Base-by-base conservation (phyloP, 2,113 vertebrate genomes). In the Corythornis vintsioides region DNA sequence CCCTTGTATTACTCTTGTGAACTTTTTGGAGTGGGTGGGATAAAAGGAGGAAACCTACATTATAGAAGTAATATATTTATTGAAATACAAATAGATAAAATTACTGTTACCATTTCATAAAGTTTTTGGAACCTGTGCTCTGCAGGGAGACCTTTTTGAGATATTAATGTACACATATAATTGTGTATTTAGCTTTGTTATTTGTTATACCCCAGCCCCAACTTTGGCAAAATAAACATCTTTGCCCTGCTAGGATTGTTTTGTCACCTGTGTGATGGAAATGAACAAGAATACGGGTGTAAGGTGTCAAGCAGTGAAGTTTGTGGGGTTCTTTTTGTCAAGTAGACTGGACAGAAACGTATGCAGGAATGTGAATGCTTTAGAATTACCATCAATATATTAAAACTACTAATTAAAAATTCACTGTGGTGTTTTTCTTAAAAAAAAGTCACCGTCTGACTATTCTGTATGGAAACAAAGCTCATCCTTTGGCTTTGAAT, bases 191-290 rank as follows among this genome's bases (percentile, higher is more conserved):
- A 8, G 64, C 22, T 83, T 61, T 31, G 35, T 81, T 17, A 20
- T 43, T 56, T 74, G 52, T 52, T 92, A 29, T 3, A 43, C 11
- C 12, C 7, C 13, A 19, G 15, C 29, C 35, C 20, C 24, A 59
- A 45, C 15, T 83, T 29, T 21, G 63, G n/a, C 66, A 56, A 67
- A 67, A 52, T 25, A 3, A 64, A 83, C 87, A 31, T 47, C 25
- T 66, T 65, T 80, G 25, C 70, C 87, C 65, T 94, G 43, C 70
- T 84, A 6, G 25, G 43, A 33, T 66, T 90, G 38, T 80, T 82
- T 5, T 2, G 40, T 53, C 13, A 11, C 73, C 42, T 83, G 7
- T 0, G 0, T 81, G 76, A 64, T 71, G 11, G 10, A 66, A 64
- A n/a, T 38, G 66, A 83, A 47, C 25, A 84, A 40, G 43, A 81